A percentile compares a stretch with the other conserved stretches of the same genome.
Conservation (phyloP, 2,888 invertebrate genomes). For the Melolontha melolontha region DNA sequence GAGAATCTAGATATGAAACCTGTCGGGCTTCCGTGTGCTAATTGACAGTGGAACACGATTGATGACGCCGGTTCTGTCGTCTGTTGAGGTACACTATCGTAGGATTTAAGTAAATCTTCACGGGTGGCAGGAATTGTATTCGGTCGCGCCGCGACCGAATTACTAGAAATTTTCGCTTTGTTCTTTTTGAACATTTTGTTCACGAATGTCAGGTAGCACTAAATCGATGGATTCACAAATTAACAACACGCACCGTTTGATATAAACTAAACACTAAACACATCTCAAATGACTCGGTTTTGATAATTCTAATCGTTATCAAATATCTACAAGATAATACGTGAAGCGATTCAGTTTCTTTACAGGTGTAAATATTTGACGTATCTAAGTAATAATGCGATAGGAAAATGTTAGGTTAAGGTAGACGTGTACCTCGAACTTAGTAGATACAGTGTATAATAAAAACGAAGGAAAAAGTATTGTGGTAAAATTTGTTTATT, state of each 20-base stretch:
- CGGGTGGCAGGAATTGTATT: not conserved
- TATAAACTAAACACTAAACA: constrained; percentile 9
- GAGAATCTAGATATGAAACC: constrained; percentile 95
- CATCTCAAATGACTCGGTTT: constrained; percentile 17
- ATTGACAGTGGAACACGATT: constrained; percentile 91
- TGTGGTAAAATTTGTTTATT: no score
- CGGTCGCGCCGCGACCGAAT: not conserved
- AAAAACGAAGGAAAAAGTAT: no score
- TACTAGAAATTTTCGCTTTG: not conserved
- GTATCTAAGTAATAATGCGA: not conserved
- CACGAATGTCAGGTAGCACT: not conserved
- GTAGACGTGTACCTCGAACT: no score
- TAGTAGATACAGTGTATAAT: no score
- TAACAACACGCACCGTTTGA: constrained; percentile 1
- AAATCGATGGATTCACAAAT: not conserved
- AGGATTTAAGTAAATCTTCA: constrained; percentile 12
- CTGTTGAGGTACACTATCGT: constrained; percentile 7
- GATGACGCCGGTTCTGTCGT: not conserved
- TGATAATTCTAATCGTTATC: constrained; percentile 25
- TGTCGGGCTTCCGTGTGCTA: constrained; percentile 97
- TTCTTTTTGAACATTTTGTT: constrained; percentile 22
- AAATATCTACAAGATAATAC: constrained; percentile 18
- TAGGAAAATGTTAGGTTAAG: not conserved
- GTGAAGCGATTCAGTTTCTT: constrained; percentile 3
- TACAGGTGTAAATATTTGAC: not conserved